Evolutionary conservation across 2,888 invertebrate genomes (phyloP), one percentile per base, ranked within the genome.

Genomic region (Tubulanus polymorphus): DNA sequence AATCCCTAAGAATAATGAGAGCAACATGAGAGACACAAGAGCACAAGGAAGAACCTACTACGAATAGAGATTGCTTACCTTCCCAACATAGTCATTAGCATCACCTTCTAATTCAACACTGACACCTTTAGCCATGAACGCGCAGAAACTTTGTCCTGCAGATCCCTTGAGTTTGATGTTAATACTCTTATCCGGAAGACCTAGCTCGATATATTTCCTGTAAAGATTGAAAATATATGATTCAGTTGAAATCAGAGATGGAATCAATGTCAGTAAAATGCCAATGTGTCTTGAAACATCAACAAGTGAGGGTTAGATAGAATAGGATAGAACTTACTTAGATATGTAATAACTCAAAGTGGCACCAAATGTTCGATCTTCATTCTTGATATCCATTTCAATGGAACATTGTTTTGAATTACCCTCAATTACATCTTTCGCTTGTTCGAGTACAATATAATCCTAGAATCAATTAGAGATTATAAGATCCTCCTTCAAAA

Each of bases 101-200:
- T 99, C 99, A 45, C 99, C 99, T 79, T 93, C 94, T 20, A 99
- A 82, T 0, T 88, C 90, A 2, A 95, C 89, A 53, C 87, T 87
- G 54, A 97, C 85, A 26, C 99, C 99, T 63, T 87, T 88, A 0
- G 90, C 88, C 69, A 99, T 82, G 83, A 99, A 99, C 5, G 97
- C 97, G 78, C 97, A 93, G 83, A 99, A 99, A 75, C 96, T 97
- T 83, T 99, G 99, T 12, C 99, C 99, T 10, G 96, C 99, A 2
- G 95, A 93, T 18, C 99, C 99, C 47, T 82, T 87, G 63, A 97
- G 82, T 37, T 84, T 84, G 54, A 99, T 89, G 70, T 70, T 63
- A 46, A 77, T 77, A 20, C 70, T 69, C 23, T 86, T 63, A 26
- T 69, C 86, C 0, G 94, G 93, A 12, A 96, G 82, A 6, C 96